Base-by-base conservation (phyloP, 2,888 invertebrate species). In the Spisula solida region DNA sequence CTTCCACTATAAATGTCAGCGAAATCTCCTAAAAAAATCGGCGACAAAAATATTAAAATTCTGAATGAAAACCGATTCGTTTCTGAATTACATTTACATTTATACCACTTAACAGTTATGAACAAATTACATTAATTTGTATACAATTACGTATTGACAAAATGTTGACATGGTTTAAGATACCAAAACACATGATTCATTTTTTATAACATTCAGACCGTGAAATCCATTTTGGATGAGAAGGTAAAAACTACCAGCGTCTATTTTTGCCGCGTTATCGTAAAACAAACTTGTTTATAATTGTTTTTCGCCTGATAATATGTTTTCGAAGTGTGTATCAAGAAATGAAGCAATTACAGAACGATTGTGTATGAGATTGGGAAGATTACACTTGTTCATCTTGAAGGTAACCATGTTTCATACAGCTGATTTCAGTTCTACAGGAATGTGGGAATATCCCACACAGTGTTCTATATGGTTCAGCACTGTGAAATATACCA, bases 91-190 rank as follows among this genome's bases (percentile, higher is more conserved):
- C 60, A 5, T 66, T 66, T 66, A 25, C 60, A 5, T 66, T 66
- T 66, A 66, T 66, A 25, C 60, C 25, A 66, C 60, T 66, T n/a
- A 41, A 66, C 10, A 25, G 60, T 25, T 66, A 66, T 66, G n/a
- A 25, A 66, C 60, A 66, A 66, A 66, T 66, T 66, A 66, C 60
- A 66, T 66, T 66, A 66, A 66, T 66, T 66, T 66, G 60, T 66
- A 66, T 66, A 25, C 60, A 66, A 66, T 66, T 66, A 66, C 60
- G n/a, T 66, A 66, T 66, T 66, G 60, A 66, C 60, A 66, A 66
- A 66, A 66, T 66, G 60, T n/a, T 66, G 60, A 66, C 60, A 66
- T 66, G n/a, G 60, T 66, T 25, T 25, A 66, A n/a, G 12, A 25
- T 25, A 66, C n/a, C 25, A 51, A 66, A 66, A 66, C n/a, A 66